Evolutionary conservation across 2,113 vertebrate genomes (phyloP).

Genomic region (Chionomys nivalis): DNA sequence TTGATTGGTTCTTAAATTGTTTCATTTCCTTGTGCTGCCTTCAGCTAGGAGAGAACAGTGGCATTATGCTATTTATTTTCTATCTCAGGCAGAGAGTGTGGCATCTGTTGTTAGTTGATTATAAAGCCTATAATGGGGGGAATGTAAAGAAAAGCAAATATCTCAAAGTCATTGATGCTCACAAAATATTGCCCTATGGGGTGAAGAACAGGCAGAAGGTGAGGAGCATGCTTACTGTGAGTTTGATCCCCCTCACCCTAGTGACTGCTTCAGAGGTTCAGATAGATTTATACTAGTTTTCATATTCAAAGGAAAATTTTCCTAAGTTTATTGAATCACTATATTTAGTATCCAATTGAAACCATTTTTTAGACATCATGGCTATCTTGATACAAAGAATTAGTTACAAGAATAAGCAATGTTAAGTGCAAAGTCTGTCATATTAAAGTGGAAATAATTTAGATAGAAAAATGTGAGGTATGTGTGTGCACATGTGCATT

Average conservation of each 20-base stretch:
- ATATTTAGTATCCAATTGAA: background rate
- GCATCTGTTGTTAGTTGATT: background rate
- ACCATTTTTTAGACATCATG: background rate
- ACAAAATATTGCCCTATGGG: background rate
- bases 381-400: background rate
- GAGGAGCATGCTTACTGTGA: background rate
- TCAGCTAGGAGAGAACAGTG: background rate
- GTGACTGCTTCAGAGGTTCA: background rate
- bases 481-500: background rate
- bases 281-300: background rate
- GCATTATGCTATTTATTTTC: background rate
- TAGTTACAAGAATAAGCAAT: background rate
- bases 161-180: background rate
- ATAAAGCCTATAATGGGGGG: background rate
- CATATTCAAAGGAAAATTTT: background rate
- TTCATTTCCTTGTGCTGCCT: background rate
- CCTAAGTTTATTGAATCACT: background rate
- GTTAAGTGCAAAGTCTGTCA: background rate
- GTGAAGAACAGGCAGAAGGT: background rate
- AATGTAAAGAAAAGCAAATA: background rate
- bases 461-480: background rate
- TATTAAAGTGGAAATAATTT: background rate
- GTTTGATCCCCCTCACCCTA: background rate
- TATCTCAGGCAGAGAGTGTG: background rate
- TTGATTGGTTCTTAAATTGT: background rate